Conservation (phyloP, 1,140 invertebrate genomes). For the Bombus huntii region DNA sequence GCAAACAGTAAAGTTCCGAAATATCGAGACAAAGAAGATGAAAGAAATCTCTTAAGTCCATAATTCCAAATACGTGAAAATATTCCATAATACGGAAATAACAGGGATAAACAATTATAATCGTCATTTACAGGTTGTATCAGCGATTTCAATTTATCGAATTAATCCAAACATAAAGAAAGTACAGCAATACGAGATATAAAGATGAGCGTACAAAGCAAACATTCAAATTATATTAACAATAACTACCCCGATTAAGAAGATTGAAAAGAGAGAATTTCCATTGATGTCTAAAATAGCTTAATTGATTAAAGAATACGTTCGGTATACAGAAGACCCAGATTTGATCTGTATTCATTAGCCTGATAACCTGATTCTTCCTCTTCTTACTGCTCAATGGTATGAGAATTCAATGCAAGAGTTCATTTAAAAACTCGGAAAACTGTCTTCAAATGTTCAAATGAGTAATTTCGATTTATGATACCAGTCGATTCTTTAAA, state of each 20-base stretch:
- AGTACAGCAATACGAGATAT: not conserved
- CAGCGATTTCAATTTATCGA: not conserved
- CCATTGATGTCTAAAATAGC: not conserved
- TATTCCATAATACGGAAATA: not conserved
- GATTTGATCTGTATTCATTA: constrained; percentile 4
- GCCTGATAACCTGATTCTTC: constrained; percentile 1
- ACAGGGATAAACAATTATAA: not conserved
- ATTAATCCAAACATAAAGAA: not conserved
- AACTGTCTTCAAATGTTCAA: not conserved
- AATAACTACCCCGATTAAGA: not conserved
- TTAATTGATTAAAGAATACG: constrained; percentile 7
- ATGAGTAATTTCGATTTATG: not conserved
- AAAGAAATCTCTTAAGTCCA: not conserved
- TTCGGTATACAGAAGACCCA: not conserved
- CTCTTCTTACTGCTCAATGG: not conserved
- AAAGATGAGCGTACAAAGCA: not conserved
- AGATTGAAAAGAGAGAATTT: not conserved
- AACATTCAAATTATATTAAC: not conserved
- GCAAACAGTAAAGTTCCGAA: not conserved
- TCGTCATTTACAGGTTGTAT: not conserved
- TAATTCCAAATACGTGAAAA: not conserved
- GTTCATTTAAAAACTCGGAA: not conserved
- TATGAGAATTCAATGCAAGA: not conserved
- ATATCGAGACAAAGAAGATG: not conserved
- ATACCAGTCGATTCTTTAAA: not conserved